Evolutionary conservation across 2,113 vertebrate species (phyloP).

Genomic region (Sus scrofa): DNA sequence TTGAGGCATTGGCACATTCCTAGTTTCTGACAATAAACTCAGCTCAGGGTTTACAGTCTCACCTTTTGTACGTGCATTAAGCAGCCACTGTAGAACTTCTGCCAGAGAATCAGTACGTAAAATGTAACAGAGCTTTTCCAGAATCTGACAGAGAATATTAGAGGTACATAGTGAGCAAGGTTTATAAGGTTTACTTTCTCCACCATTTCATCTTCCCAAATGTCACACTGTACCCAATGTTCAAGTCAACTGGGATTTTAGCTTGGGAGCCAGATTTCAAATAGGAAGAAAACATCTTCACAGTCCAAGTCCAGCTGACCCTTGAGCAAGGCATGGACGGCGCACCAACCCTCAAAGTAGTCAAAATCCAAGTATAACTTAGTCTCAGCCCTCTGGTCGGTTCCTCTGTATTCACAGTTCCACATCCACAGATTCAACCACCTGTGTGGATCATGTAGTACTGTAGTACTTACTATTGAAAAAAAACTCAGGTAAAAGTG

Average conservation of each 20-base stretch:
- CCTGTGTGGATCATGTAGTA: neutral
- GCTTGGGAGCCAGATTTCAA: neutral
- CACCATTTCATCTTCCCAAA: neutral
- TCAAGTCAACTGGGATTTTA: neutral
- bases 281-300: neutral
- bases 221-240: neutral
- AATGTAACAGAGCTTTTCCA: slow-evolving; percentile 82
- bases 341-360: neutral
- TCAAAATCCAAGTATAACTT: neutral
- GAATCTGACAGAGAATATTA: slow-evolving; percentile 73
- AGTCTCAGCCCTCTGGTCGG: neutral
- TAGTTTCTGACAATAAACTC: neutral
- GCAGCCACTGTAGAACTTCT: slow-evolving; percentile 81
- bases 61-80: slow-evolving; percentile 81
- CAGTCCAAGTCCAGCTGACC: neutral
- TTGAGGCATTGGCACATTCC: neutral
- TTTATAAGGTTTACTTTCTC: neutral
- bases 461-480: neutral
- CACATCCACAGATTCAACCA: neutral
- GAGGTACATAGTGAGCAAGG: neutral
- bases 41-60: neutral
- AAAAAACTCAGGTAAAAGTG: neutral
- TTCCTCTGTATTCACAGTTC: neutral
- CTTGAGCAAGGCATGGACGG: neutral
- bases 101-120: slow-evolving; percentile 83